Conservation (phyloP, 2,113 vertebrate genomes). For the sheep (Ovis aries) region ARS-UI_Ramb_v3.0 NC_056064.1:9704501-9705000, state of each 20-base stretch:
- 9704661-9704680: neutral
- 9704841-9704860: neutral
- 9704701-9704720: neutral
- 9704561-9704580: slow-evolving; percentile 12
- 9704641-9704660: neutral
- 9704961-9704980: slow-evolving; percentile 99
- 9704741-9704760: neutral
- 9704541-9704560: neutral
- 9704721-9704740: neutral
- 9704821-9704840: neutral
- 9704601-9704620: neutral
- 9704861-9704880: neutral
- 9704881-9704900: neutral
- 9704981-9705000: slow-evolving; percentile 98
- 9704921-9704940: slow-evolving; percentile 97
- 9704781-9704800: neutral
- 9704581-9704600: neutral
- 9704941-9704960: slow-evolving; percentile 92
- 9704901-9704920: slow-evolving; percentile 95
- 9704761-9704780: neutral
- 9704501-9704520: neutral
- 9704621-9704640: neutral
- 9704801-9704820: slow-evolving; percentile 11
- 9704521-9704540: neutral
- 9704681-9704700: neutral